Percentiles rank a stretch among this genome's conserved stretches.
Conservation (phyloP, 1,140 invertebrate species). For the Dendrolimus punctatus region DNA sequence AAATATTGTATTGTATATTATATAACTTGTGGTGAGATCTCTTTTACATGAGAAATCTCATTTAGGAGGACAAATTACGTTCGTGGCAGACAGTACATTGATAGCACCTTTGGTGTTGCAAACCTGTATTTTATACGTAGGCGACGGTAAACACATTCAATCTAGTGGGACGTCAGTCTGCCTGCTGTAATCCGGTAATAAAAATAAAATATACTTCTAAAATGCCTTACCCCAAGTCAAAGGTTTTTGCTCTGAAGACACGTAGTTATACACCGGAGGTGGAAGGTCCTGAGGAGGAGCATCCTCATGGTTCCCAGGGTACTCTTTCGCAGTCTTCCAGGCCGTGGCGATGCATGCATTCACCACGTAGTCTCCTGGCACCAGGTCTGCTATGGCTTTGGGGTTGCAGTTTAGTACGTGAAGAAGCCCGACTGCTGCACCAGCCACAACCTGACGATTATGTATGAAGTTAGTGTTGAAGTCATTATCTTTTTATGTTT, state of each 20-base stretch:
- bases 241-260: conserved; percentile 73
- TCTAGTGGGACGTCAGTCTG: too few relatives aligned
- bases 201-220: neutral
- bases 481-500: too few relatives aligned
- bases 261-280: conserved; percentile 74
- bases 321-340: conserved; percentile 75
- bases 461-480: neutral
- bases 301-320: conserved; percentile 41
- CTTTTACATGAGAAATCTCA: too few relatives aligned
- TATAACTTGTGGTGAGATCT: too few relatives aligned
- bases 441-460: conserved; percentile 70
- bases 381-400: conserved; percentile 80
- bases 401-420: conserved; percentile 78
- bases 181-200: neutral
- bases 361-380: conserved; percentile 89
- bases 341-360: conserved; percentile 85
- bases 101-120: too few relatives aligned
- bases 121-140: too few relatives aligned
- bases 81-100: too few relatives aligned
- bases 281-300: conserved; percentile 41
- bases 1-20: too few relatives aligned
- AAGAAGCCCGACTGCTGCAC: conserved; percentile 83
- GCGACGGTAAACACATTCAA: too few relatives aligned
- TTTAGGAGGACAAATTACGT: too few relatives aligned
- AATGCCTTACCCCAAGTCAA: conserved; percentile 69